Percentiles rank a stretch among this genome's conserved stretches.
Conservation (phyloP, 2,113 vertebrate species). For the Egretta garzetta region DNA sequence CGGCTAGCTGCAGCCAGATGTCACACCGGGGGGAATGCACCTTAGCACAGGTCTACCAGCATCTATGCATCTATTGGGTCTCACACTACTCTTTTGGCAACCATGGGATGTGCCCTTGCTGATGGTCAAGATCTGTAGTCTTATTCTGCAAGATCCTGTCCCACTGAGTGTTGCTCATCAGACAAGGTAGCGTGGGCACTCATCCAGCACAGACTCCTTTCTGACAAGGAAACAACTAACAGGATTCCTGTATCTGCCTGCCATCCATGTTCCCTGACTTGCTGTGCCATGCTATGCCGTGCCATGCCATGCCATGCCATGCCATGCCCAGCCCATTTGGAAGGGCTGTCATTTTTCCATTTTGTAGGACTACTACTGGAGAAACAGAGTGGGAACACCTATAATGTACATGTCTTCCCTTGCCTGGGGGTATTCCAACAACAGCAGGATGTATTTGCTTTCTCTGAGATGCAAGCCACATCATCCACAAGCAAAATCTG, state of each 20-base stretch:
- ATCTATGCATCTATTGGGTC: background rate
- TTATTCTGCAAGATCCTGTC: background rate
- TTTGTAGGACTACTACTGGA: background rate
- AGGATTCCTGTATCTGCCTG: background rate
- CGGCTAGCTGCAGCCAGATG: background rate
- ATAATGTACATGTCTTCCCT: background rate
- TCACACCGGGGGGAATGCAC: background rate
- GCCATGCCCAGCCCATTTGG: background rate
- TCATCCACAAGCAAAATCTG: background rate
- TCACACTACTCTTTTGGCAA: background rate
- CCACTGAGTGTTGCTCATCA: background rate
- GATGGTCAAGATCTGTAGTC: background rate
- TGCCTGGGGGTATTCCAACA: background rate
- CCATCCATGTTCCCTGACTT: background rate
- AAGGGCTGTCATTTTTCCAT: background rate
- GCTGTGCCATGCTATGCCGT: background rate
- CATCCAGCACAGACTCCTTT: background rate
- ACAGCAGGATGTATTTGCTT: background rate
- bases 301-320: too few species aligned
- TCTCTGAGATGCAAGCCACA: background rate
- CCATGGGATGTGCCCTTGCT: background rate
- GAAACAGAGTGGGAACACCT: background rate
- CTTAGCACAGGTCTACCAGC: background rate
- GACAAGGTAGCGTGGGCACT: background rate
- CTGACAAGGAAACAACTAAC: background rate